Percentiles rank a stretch among this genome's conserved stretches.
phyloP scores from a whole-genome alignment of 2,888 invertebrate genomes.

The Scrobipalpa atriplicella region DNA sequence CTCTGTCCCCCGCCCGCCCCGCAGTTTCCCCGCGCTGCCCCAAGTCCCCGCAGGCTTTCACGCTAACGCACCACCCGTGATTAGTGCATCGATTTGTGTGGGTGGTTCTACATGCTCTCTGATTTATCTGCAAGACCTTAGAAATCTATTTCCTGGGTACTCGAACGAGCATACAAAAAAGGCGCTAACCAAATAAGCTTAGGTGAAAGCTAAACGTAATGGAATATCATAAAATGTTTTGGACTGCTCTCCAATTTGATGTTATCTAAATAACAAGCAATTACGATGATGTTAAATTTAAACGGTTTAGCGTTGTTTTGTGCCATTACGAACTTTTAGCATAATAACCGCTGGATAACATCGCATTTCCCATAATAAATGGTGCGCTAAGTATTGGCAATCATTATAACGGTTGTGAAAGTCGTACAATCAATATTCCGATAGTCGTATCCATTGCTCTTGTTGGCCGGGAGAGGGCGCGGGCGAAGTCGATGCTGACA shows the following conservation, averaged over 20 bases:
- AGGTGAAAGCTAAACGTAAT: not conserved
- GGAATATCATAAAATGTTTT: not conserved
- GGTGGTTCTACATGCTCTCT: conserved; percentile 18
- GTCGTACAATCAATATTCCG: conserved; percentile 34
- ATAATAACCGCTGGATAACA: conserved; percentile 14
- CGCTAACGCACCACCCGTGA: conserved; percentile 37
- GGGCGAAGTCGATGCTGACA: conserved; percentile 53
- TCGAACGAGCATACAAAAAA: not conserved
- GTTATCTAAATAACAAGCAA: conserved; percentile 13
- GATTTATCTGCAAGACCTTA: conserved; percentile 10
- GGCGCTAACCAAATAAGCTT: conserved; percentile 4
- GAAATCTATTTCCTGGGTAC: not conserved
- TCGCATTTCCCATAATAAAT: conserved; percentile 16
- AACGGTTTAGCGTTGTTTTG: conserved; percentile 1
- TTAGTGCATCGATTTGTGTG: conserved; percentile 29
- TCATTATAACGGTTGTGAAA: conserved; percentile 31
- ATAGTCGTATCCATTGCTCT: conserved; percentile 33
- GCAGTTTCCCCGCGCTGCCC: conserved; percentile 8
- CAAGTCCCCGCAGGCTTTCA: conserved; percentile 41
- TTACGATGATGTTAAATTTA: not conserved
- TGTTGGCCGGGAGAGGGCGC: conserved; percentile 24
- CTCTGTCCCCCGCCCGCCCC: conserved; percentile 31
- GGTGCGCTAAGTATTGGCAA: conserved; percentile 10
- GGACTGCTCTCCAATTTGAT: not conserved
- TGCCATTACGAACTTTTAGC: conserved; percentile 15